phyloP scores from a whole-genome alignment of 2,888 invertebrate genomes.

The Morpho deidamia region DNA sequence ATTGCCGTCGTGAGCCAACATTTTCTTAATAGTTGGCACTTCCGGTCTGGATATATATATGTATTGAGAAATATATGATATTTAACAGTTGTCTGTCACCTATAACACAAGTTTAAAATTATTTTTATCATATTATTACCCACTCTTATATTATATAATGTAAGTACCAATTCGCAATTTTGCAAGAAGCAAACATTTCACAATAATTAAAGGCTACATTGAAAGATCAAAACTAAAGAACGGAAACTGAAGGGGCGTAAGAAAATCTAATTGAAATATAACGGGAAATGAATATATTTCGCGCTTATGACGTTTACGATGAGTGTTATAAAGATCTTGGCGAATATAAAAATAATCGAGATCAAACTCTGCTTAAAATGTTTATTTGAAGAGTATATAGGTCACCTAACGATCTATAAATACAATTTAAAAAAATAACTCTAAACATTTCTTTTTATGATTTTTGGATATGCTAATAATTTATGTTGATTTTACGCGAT shows the following conservation, averaged over 20 bases:
- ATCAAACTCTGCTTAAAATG: constrained; percentile 13
- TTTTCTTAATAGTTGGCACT: too few species aligned
- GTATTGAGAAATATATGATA: too few species aligned
- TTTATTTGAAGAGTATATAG: constrained; percentile 20
- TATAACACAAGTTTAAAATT: too few species aligned
- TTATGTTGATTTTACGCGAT: not conserved
- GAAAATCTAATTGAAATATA: constrained; percentile 9
- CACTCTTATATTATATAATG: too few species aligned
- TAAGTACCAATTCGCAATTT: too few species aligned
- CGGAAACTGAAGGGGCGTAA: not conserved
- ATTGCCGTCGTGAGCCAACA: too few species aligned
- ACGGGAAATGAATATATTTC: constrained; percentile 14
- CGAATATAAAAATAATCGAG: constrained; percentile 20
- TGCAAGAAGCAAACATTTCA: too few species aligned
- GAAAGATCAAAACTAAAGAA: not conserved
- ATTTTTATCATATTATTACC: too few species aligned
- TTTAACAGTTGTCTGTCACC: too few species aligned
- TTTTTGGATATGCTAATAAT: not conserved
- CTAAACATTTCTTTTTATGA: not conserved
- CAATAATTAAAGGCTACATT: not conserved
- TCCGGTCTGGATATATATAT: too few species aligned
- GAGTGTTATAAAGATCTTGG: constrained; percentile 22
- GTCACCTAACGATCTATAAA: constrained; percentile 16
- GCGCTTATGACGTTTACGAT: constrained; percentile 19
- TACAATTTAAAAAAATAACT: constrained; percentile 4